phyloP scores from a whole-genome alignment of 2,797 vertebrate species.

The Nasua narica region DNA sequence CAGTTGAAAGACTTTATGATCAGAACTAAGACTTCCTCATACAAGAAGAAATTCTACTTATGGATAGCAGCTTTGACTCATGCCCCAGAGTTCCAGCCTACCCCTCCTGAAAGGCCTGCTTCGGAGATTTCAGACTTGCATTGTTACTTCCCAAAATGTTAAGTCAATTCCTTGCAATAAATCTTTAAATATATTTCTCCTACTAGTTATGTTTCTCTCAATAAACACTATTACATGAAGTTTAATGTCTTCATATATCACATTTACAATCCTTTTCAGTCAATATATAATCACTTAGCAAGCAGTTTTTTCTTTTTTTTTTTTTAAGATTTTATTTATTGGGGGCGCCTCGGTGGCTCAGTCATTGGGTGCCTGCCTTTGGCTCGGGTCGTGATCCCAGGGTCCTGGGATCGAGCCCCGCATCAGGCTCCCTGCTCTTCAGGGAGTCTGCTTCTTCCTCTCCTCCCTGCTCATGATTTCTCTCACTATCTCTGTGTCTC shows the following conservation, averaged over 20 bases:
- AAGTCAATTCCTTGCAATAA: not conserved
- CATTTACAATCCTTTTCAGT: not conserved
- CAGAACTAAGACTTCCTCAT: not conserved
- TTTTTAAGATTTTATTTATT: no score
- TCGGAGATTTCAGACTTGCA: not conserved
- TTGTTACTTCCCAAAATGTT: not conserved
- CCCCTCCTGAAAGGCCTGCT: not conserved
- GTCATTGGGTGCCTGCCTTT: no score
- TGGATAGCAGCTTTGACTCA: not conserved
- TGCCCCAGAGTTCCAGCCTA: not conserved
- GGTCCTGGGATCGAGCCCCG: no score
- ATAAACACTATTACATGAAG: not conserved
- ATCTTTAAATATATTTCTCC: not conserved
- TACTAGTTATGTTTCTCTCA: not conserved
- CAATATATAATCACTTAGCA: not conserved
- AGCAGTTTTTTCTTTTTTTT: conserved; percentile 34
- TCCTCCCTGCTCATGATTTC: no score
- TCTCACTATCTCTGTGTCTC: no score
- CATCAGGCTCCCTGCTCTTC: no score
- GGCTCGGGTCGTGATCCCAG: no score
- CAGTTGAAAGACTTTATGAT: not conserved
- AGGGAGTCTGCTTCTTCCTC: no score
- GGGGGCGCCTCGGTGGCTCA: no score
- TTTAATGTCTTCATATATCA: not conserved
- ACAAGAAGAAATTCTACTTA: not conserved